These are phyloP conservation scores for Vanessa atalanta DNA, from an alignment of 1,140 invertebrate species.

Conservation along the genomic window DNA sequence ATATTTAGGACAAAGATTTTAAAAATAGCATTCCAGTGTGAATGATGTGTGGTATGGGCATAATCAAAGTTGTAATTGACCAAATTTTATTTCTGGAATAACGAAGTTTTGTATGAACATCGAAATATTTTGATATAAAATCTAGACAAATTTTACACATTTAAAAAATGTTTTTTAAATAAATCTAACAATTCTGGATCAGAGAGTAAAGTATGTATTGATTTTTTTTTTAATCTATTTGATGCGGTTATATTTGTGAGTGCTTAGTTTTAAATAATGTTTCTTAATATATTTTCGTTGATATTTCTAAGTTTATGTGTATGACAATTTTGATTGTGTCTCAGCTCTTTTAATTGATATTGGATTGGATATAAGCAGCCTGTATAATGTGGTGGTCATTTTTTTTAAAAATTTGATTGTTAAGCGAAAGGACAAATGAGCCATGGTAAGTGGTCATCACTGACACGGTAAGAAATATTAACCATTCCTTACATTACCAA, in stretches of 20 bases:
- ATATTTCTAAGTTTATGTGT: conserved; percentile 3
- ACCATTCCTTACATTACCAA: too few species aligned
- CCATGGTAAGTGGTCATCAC: too few species aligned
- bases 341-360: neutral
- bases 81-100: too few species aligned
- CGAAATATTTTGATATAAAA: too few species aligned
- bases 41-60: neutral
- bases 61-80: neutral
- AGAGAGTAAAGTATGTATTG: neutral
- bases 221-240: neutral
- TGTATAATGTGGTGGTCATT: neutral
- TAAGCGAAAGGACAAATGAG: too few species aligned
- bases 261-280: conserved; percentile 2
- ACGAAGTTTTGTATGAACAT: too few species aligned
- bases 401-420: neutral
- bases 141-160: too few species aligned
- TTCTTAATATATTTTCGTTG: conserved; percentile 10
- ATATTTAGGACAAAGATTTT: neutral
- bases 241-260: neutral
- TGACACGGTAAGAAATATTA: too few species aligned
- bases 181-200: too few species aligned
- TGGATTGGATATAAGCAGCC: neutral
- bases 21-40: neutral
- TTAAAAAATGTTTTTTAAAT: too few species aligned
- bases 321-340: neutral